Evolutionary conservation across 2,113 vertebrate species (phyloP).

Genomic region (Oncorhynchus tshawytscha): DNA sequence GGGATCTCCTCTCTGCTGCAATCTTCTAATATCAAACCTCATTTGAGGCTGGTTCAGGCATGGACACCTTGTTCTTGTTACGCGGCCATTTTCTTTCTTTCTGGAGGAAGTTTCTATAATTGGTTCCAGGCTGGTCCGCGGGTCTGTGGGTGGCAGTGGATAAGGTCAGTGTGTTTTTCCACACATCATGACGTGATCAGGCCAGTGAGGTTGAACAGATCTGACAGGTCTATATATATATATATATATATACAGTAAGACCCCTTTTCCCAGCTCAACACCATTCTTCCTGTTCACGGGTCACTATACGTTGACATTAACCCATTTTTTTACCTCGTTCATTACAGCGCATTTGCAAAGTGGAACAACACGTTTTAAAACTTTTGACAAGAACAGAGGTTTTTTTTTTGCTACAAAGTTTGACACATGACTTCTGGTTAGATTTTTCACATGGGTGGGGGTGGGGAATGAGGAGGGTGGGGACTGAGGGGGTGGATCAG

Average conservation of each 20-base stretch:
- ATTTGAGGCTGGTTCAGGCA: constrained; percentile 75
- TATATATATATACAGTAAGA: constrained; percentile 24
- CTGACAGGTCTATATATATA: constrained; percentile 40
- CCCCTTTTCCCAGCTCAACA: constrained; percentile 19
- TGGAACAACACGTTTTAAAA: constrained; percentile 36
- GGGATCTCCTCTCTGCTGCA: constrained; percentile 73
- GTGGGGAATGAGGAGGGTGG: not conserved
- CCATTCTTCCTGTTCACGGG: constrained; percentile 31
- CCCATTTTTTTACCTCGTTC: constrained; percentile 42
- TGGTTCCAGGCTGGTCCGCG: constrained; percentile 73
- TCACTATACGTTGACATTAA: constrained; percentile 29
- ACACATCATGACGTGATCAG: constrained; percentile 65
- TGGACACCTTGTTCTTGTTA: constrained; percentile 84
- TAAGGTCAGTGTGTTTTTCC: constrained; percentile 66
- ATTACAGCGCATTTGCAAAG: constrained; percentile 32
- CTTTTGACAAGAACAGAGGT: constrained; percentile 10
- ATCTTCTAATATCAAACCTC: constrained; percentile 87
- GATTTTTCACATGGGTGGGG: not conserved
- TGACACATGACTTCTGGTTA: constrained; percentile 1
- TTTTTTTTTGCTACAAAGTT: not conserved
- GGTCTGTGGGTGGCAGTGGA: constrained; percentile 59
- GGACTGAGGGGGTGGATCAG: not conserved
- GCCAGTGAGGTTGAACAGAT: constrained; percentile 40
- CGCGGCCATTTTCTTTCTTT: constrained; percentile 72
- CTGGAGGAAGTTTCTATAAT: constrained; percentile 76